Evolutionary conservation across 2,888 invertebrate species (phyloP).

Genomic region (Cephalotes varians): DNA sequence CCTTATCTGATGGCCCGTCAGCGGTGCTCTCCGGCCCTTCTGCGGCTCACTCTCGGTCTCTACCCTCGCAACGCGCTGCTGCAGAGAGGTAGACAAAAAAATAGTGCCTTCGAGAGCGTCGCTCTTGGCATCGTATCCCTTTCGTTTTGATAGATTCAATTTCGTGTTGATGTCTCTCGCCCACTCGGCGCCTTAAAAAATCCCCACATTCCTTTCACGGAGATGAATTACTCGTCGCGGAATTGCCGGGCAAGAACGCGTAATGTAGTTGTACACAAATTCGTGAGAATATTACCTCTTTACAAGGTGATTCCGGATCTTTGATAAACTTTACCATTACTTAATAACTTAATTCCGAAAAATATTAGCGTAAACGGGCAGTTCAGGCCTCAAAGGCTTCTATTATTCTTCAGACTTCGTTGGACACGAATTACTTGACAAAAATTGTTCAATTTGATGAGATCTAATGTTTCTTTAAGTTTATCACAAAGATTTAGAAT

Average conservation of each 20-base stretch:
- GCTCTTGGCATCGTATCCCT: conserved; percentile 41
- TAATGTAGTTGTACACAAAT: neutral
- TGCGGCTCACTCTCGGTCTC: conserved; percentile 67
- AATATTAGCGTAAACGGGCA: too few species aligned
- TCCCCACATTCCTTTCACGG: conserved; percentile 9
- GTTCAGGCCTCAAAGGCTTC: too few species aligned
- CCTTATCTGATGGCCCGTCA: conserved; percentile 85
- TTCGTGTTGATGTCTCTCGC: conserved; percentile 23
- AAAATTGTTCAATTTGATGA: too few species aligned
- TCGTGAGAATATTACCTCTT: neutral
- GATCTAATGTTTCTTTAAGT: too few species aligned
- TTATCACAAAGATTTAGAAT: too few species aligned
- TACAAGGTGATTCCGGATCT: too few species aligned
- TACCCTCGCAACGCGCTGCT: conserved; percentile 66
- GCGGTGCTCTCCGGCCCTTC: conserved; percentile 73
- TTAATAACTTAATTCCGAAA: too few species aligned
- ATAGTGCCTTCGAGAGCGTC: conserved; percentile 62
- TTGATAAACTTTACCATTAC: too few species aligned
- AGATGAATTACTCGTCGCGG: conserved; percentile 26
- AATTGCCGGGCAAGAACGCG: neutral
- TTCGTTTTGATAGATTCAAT: conserved; percentile 53
- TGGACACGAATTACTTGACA: too few species aligned
- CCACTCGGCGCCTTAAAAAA: neutral
- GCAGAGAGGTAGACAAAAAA: conserved; percentile 54
- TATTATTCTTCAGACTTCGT: too few species aligned